Percentiles rank a stretch among this genome's conserved stretches.
Evolutionary conservation across 2,113 vertebrate species (phyloP).

Genomic region (Macrotus californicus): DNA sequence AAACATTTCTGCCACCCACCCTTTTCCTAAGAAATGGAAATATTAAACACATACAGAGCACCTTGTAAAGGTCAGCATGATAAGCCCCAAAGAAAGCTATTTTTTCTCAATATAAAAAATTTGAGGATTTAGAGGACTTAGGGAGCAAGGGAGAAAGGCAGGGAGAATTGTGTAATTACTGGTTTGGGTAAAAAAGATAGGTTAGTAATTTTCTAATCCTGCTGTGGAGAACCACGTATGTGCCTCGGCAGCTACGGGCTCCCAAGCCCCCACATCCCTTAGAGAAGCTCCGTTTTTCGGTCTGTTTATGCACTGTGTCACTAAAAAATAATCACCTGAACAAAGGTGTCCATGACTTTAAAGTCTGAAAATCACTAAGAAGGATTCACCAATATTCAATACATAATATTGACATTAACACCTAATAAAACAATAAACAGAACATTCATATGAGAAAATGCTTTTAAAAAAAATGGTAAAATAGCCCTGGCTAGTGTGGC

Average conservation of each 20-base stretch:
- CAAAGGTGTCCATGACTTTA: not conserved
- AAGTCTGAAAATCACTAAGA: not conserved
- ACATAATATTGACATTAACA: not conserved
- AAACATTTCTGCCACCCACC: conserved; percentile 44
- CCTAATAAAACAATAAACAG: not conserved
- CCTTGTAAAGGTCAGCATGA: not conserved
- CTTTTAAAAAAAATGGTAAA: not conserved
- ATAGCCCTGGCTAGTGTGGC: too few species aligned
- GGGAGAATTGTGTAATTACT: not conserved
- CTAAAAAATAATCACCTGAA: not conserved
- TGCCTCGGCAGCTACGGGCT: not conserved
- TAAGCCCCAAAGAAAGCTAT: not conserved
- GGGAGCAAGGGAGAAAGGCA: not conserved
- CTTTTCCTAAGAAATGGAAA: conserved; percentile 38
- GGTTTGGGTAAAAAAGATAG: not conserved
- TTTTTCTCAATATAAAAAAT: not conserved
- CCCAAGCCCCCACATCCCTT: not conserved
- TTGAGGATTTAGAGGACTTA: not conserved
- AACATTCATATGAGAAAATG: not conserved
- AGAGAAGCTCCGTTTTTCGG: not conserved
- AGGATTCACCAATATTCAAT: not conserved
- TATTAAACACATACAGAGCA: not conserved
- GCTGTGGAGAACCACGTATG: not conserved
- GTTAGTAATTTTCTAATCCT: not conserved
- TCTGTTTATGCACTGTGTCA: not conserved